Conservation (phyloP, 2,888 invertebrate genomes). For the Melikaiella ostensackeni region DNA sequence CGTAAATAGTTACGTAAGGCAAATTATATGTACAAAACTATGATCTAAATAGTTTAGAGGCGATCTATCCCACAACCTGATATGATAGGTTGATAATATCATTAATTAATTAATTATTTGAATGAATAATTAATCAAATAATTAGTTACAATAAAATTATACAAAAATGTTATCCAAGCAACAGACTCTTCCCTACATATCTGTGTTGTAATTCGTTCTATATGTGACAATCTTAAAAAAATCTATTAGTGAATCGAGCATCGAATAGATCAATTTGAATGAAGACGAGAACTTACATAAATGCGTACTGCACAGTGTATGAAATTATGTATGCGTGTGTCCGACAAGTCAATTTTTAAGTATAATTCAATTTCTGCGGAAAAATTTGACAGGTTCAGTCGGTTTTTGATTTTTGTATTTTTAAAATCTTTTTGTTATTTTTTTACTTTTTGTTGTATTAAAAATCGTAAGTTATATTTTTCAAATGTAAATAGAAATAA, state of each 20-base stretch:
- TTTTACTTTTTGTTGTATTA: background rate
- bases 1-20: slow-evolving; percentile 19
- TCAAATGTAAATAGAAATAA: background rate
- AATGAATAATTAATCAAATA: too few relatives aligned
- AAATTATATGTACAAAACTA: slow-evolving; percentile 51
- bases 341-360: slow-evolving; percentile 22
- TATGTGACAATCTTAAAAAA: slow-evolving; percentile 58
- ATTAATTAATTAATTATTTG: background rate
- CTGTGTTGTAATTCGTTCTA: slow-evolving; percentile 63
- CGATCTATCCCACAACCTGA: slow-evolving; percentile 8
- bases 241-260: slow-evolving; percentile 57
- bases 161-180: slow-evolving; percentile 55
- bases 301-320: slow-evolving; percentile 19
- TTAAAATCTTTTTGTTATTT: background rate
- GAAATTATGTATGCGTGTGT: slow-evolving; percentile 14
- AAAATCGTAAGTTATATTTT: background rate
- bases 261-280: slow-evolving; percentile 19
- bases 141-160: slow-evolving; percentile 36
- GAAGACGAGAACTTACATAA: background rate
- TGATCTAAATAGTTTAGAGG: slow-evolving; percentile 45
- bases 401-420: background rate
- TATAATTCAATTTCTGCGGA: background rate
- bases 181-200: slow-evolving; percentile 69
- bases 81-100: background rate
- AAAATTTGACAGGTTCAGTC: background rate